Evolutionary conservation across 35 echinoderm and acorn worm genomes (phyloP), one percentile per base, ranked within the genome.

Genomic region (Ophioderma brevispina): DNA sequence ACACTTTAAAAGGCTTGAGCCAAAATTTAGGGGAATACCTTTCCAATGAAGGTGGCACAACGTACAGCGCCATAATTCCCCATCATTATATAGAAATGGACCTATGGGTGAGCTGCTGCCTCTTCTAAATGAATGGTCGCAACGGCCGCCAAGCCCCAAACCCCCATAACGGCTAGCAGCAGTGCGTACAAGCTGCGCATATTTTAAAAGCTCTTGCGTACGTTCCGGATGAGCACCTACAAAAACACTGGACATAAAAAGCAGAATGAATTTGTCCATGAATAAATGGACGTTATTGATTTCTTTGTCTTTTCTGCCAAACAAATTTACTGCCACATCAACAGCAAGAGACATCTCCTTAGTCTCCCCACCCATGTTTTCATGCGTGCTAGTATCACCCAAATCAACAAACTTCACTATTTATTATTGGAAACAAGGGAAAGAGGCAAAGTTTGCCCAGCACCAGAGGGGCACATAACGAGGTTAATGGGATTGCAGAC

Each of bases 251-350:
- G 25, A 35, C 31, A 17, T 37, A 87, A 87, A 3, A 25, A 13
- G 2, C 78, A 37, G 36, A 87, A 87, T 30, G 35, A 55, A 76
- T 87, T 39, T 37, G 84, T 87, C 84, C 84, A 87, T 10, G 35
- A 15, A 39, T 76, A 1, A 46, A 87, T 52, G 13, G 84, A 87
- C 25, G 59, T 59, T 77, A 87, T 80, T 13, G 13, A 6, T 14
- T 80, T 37, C 31, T 80, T 32, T 13, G 78, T 13, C 34, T 32
- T 34, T 34, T 40, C 36, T 80, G 17, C 35, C 34, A 80, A 4
- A 36, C 17, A 80, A 80, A 34, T 11, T 80, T 36, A 1, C 78
- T 77, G 5, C 41, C 41, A 8, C 41, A n/a, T n/a, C n/a, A n/a
- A n/a, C n/a, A n/a, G n/a, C n/a, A n/a, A n/a, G n/a, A n/a, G n/a